Conservation (phyloP, 2,888 invertebrate species). For the Drosophila neotestacea region DNA sequence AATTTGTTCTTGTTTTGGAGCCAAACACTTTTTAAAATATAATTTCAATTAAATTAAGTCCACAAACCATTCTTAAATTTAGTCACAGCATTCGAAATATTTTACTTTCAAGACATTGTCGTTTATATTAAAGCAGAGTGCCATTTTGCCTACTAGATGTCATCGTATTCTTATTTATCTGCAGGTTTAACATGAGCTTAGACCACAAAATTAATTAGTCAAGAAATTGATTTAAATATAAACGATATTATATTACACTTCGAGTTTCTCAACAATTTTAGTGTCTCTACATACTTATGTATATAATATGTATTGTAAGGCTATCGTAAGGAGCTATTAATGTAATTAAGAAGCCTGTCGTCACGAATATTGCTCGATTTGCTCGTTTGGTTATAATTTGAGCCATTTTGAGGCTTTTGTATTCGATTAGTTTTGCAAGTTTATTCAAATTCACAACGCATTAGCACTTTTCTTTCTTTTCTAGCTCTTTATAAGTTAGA, state of each 20-base stretch:
- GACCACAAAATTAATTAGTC: background rate
- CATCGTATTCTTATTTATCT: no score
- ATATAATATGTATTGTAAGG: no score
- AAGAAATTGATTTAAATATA: background rate
- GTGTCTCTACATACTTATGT: no score
- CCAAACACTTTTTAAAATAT: no score
- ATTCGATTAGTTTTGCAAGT: background rate
- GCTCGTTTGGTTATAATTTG: background rate
- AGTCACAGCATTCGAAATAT: no score
- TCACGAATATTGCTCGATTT: background rate
- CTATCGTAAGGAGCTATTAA: background rate
- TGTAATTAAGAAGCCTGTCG: background rate
- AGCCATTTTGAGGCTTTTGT: background rate
- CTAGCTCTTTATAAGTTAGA: background rate
- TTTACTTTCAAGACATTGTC: no score
- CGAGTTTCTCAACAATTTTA: no score
- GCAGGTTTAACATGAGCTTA: background rate
- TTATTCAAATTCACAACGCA: background rate
- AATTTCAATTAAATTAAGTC: no score
- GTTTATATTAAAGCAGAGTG: no score
- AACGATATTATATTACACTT: constrained; percentile 3
- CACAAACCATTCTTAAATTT: no score
- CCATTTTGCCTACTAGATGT: no score
- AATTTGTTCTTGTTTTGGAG: no score
- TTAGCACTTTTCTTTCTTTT: background rate